Percentiles rank a stretch among this genome's conserved stretches.
phyloP scores from a whole-genome alignment of 2,888 invertebrate genomes.

The Tachystola acroxantha region DNA sequence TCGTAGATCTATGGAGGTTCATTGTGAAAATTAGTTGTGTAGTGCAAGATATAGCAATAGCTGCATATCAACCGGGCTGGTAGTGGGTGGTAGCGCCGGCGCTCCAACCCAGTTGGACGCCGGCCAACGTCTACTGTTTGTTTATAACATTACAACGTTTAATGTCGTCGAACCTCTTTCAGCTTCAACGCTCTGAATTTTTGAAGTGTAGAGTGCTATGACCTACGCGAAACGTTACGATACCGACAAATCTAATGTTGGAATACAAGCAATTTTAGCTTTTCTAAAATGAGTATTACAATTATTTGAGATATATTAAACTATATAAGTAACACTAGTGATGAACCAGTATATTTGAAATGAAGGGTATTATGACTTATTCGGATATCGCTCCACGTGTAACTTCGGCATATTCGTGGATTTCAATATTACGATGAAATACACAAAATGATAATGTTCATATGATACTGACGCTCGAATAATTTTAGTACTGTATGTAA shows the following conservation, averaged over 20 bases:
- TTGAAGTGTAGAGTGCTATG: slow-evolving; percentile 14
- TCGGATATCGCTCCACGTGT: no score
- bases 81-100: slow-evolving; percentile 40
- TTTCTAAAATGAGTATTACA: no score
- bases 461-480: no score
- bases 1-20: background rate
- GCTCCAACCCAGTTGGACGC: slow-evolving; percentile 61
- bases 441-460: no score
- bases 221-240: slow-evolving; percentile 2
- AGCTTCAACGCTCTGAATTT: slow-evolving; percentile 24
- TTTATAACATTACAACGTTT: slow-evolving; percentile 66
- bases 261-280: background rate
- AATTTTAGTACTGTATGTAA: no score
- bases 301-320: no score
- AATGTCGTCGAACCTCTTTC: slow-evolving; percentile 35
- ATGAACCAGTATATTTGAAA: no score
- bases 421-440: no score
- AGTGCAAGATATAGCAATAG: slow-evolving; percentile 30
- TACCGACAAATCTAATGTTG: background rate
- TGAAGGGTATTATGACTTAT: no score
- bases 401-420: no score
- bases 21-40: slow-evolving; percentile 6
- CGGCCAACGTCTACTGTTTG: slow-evolving; percentile 63
- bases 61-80: slow-evolving; percentile 42
- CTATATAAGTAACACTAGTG: no score